phyloP scores from a whole-genome alignment of 2,797 vertebrate species.

The Gallirallus australis region DNA sequence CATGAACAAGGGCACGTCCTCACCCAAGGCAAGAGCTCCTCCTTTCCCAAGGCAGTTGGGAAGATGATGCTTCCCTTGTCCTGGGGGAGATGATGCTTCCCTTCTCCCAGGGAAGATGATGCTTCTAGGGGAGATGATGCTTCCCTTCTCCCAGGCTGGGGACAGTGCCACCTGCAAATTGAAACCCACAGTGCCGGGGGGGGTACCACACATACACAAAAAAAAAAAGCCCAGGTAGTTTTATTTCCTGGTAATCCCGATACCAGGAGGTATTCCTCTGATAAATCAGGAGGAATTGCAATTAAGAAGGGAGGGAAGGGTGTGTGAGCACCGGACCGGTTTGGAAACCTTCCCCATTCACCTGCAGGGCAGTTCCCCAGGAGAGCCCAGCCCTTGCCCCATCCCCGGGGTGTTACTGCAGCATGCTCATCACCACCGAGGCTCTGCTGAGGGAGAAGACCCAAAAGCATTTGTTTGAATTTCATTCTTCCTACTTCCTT shows the following conservation, averaged over 20 bases:
- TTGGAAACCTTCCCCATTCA: constrained; percentile 3
- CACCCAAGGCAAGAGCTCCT: accelerated
- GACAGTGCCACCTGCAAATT: not conserved
- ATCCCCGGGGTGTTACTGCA: not conserved
- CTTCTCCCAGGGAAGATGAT: too few species aligned
- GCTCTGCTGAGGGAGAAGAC: not conserved
- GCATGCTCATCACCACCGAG: not conserved
- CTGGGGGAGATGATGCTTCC: not conserved
- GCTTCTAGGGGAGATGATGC: not conserved
- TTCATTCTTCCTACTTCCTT: constrained; percentile 5
- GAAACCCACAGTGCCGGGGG: accelerated
- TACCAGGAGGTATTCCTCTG: too few species aligned
- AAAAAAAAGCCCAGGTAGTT: not conserved
- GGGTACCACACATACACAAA: too few species aligned
- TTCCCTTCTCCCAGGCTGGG: not conserved
- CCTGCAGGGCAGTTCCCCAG: not conserved
- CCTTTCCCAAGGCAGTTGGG: not conserved
- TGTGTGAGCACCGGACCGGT: not conserved
- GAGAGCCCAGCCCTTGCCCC: not conserved
- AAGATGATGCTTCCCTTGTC: too few species aligned
- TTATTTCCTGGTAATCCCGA: constrained; percentile 17
- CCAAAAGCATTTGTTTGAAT: not conserved
- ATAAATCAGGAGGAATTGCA: constrained; percentile 16
- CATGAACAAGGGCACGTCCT: not conserved
- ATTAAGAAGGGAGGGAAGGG: constrained; percentile 24